Evolutionary conservation across 2,797 vertebrate genomes (phyloP).

Genomic region (Macropus fuliginosus): DNA sequence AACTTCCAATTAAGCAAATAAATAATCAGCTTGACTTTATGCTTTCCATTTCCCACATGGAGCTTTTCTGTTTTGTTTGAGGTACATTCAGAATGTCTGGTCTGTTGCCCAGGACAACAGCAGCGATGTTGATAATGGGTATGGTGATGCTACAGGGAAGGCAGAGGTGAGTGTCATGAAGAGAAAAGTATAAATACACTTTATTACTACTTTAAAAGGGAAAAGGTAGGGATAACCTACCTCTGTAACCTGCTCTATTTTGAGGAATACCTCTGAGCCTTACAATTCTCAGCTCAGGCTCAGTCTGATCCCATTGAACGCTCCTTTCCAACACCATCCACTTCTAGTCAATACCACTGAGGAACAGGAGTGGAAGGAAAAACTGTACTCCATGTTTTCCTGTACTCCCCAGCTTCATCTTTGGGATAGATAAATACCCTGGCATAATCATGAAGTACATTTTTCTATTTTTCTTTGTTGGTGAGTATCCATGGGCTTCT

Average conservation of each 20-base stretch:
- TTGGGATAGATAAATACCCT: conserved; percentile 2
- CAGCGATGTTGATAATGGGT: neutral
- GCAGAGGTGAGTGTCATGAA: conserved; percentile 66
- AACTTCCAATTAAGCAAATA: neutral
- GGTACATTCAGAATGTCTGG: neutral
- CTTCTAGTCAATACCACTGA: conserved; percentile 10
- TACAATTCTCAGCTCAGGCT: neutral
- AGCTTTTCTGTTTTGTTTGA: neutral
- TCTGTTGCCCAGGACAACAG: neutral
- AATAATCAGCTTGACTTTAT: neutral
- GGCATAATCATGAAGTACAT: conserved; percentile 62
- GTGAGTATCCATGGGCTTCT: conserved; percentile 57
- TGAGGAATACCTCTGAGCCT: neutral
- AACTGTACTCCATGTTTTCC: neutral
- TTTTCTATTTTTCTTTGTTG: conserved; percentile 65
- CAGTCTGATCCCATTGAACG: neutral
- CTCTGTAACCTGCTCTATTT: neutral
- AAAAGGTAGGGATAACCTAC: neutral
- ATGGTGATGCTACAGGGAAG: neutral
- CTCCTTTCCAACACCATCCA: neutral
- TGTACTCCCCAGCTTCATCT: neutral
- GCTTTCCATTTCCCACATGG: neutral
- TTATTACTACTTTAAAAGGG: neutral
- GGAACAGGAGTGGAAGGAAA: conserved; percentile 16
- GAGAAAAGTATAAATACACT: conserved; percentile 31